These are phyloP conservation scores for Aurelia sp. DNA, from an alignment of 30 jellyfish, hydroid and myxozoan genomes.

Conservation along the genomic window DNA sequence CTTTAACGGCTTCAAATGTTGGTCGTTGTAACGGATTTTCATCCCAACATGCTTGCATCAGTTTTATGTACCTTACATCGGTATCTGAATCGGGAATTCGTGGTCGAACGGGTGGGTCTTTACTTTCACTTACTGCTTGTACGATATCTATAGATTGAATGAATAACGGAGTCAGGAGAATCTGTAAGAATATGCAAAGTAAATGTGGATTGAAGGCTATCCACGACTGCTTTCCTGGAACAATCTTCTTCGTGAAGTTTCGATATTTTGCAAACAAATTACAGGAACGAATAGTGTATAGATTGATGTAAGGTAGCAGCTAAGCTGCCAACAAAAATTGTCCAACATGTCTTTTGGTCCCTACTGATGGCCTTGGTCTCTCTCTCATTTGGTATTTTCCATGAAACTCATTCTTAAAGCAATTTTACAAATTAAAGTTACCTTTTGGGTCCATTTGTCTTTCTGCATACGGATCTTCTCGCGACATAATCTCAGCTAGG, in stretches of 20 bases:
- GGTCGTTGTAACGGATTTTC: slow-evolving; percentile 95
- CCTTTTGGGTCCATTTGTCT: slow-evolving; percentile 88
- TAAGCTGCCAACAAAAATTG: too few relatives aligned
- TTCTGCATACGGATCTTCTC: slow-evolving; percentile 95
- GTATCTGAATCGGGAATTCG: slow-evolving; percentile 59
- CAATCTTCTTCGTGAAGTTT: too few relatives aligned
- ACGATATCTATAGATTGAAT: slow-evolving; percentile 53
- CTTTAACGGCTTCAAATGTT: slow-evolving; percentile 75
- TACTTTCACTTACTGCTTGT: slow-evolving; percentile 63
- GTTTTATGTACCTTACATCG: slow-evolving; percentile 42
- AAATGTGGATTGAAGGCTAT: too few relatives aligned
- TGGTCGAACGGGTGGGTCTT: slow-evolving; percentile 85
- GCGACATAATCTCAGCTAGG: slow-evolving; percentile 76
- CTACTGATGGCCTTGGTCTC: too few relatives aligned
- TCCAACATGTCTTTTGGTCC: too few relatives aligned
- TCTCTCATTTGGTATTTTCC: too few relatives aligned
- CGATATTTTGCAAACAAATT: too few relatives aligned
- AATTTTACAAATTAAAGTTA: neutral
- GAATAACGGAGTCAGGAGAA: too few relatives aligned
- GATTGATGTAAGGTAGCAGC: too few relatives aligned
- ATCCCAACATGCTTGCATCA: slow-evolving; percentile 91
- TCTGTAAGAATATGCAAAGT: too few relatives aligned
- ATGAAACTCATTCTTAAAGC: neutral
- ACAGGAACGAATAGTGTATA: too few relatives aligned
- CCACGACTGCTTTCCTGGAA: too few relatives aligned